These are phyloP conservation scores for Nautilus pompilius DNA, from an alignment of 1,140 invertebrate genomes.

Conservation along the genomic window DNA sequence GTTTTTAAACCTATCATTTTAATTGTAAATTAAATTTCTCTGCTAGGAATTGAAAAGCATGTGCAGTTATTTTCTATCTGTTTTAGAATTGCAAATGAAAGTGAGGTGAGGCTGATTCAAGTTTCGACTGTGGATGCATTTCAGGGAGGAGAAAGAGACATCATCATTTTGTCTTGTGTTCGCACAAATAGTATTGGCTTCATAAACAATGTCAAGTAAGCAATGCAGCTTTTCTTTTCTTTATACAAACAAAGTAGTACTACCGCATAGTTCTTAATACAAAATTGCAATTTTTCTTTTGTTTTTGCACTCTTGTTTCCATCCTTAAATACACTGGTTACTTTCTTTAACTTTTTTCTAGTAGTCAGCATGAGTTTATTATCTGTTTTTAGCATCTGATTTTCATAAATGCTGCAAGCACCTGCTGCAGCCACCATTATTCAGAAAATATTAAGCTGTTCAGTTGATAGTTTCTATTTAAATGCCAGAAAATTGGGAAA, in stretches of 20 bases:
- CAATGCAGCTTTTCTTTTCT: not conserved
- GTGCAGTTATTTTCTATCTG: not conserved
- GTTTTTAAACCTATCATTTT: too few relatives aligned
- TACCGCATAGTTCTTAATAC: not conserved
- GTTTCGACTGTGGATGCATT: slow-evolving; percentile 50
- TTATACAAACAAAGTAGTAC: not conserved
- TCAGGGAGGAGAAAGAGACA: slow-evolving; percentile 44
- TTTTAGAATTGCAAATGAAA: slow-evolving; percentile 16
- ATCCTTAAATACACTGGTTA: not conserved
- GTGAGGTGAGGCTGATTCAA: slow-evolving; percentile 26
- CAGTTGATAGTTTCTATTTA: too few relatives aligned
- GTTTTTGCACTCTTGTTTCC: not conserved
- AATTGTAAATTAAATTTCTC: too few relatives aligned
- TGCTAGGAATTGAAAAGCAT: too few relatives aligned
- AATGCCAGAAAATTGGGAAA: too few relatives aligned
- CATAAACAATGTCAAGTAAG: slow-evolving; percentile 46
- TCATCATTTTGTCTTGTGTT: slow-evolving; percentile 49
- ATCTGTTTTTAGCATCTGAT: too few relatives aligned
- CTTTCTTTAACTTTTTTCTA: not conserved
- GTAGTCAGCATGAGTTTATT: too few relatives aligned
- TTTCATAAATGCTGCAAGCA: too few relatives aligned
- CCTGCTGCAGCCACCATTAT: too few relatives aligned
- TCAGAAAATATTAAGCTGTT: too few relatives aligned
- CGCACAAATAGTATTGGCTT: slow-evolving; percentile 35
- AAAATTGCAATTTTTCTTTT: not conserved